phyloP scores from a whole-genome alignment of 2,113 vertebrate species.

The Pimephales promelas region DNA sequence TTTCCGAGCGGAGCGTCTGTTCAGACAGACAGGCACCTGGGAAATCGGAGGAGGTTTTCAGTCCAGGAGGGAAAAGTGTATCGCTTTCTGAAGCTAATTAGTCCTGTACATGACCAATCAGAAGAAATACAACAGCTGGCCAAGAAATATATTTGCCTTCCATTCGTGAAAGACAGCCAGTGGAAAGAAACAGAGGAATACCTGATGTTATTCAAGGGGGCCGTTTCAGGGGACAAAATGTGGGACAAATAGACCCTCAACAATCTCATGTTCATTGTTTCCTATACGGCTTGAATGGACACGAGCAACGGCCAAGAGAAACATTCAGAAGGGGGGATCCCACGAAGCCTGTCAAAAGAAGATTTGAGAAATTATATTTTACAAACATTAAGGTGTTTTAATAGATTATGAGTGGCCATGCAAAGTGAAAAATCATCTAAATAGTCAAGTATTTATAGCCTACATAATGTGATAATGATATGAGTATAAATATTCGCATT shows the following conservation, averaged over 20 bases:
- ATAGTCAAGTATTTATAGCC: too few relatives aligned
- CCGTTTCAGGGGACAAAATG: constrained; percentile 60
- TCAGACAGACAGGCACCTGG: constrained; percentile 79
- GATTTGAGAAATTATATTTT: not conserved
- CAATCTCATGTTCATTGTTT: constrained; percentile 53
- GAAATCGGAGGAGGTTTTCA: constrained; percentile 73
- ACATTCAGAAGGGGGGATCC: not conserved
- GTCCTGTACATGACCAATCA: constrained; percentile 71
- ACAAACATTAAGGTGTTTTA: too few relatives aligned
- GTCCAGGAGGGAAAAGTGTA: constrained; percentile 60
- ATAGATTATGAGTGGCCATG: too few relatives aligned
- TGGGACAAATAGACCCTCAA: constrained; percentile 51
- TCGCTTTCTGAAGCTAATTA: constrained; percentile 75
- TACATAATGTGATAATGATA: too few relatives aligned
- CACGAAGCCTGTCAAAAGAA: not conserved
- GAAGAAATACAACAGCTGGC: constrained; percentile 66
- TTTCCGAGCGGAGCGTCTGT: constrained; percentile 64
- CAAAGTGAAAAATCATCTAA: too few relatives aligned
- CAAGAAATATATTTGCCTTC: constrained; percentile 77
- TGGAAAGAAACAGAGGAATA: constrained; percentile 58
- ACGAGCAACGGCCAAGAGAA: constrained; percentile 17
- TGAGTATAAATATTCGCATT: too few relatives aligned
- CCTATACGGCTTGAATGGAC: constrained; percentile 40
- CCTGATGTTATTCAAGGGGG: constrained; percentile 58
- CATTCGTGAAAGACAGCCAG: constrained; percentile 62